phyloP scores from a whole-genome alignment of 2,113 vertebrate genomes.

The Eulemur macaco region DNA sequence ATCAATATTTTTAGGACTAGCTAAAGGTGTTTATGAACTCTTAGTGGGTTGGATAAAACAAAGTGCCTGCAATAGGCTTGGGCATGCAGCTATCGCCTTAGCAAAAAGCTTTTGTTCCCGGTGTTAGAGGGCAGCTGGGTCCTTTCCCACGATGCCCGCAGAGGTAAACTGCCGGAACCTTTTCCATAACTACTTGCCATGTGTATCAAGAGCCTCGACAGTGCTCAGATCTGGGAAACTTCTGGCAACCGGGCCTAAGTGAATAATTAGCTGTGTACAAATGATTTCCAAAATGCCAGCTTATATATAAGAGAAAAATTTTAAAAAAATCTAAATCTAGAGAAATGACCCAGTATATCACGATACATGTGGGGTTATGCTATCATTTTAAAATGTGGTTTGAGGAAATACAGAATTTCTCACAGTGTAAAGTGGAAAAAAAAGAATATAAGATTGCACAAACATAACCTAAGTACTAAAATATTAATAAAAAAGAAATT shows the following conservation, averaged over 20 bases:
- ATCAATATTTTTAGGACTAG: background rate
- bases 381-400: background rate
- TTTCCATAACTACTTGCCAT: background rate
- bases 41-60: too few species aligned
- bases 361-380: fast-evolving
- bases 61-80: fast-evolving
- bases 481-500: background rate
- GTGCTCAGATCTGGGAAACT: background rate
- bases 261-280: background rate
- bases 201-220: background rate
- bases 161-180: background rate
- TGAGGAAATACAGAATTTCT: background rate
- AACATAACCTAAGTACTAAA: background rate
- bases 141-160: background rate
- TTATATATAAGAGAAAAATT: background rate
- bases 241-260: background rate
- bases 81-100: background rate
- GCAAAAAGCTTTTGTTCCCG: background rate
- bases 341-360: background rate
- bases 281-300: background rate
- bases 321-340: background rate
- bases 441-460: background rate
- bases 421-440: background rate
- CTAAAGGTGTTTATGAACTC: background rate
- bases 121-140: background rate